Evolutionary conservation across 2,888 invertebrate species (phyloP).

Genomic region (Parasteatoda lunata): DNA sequence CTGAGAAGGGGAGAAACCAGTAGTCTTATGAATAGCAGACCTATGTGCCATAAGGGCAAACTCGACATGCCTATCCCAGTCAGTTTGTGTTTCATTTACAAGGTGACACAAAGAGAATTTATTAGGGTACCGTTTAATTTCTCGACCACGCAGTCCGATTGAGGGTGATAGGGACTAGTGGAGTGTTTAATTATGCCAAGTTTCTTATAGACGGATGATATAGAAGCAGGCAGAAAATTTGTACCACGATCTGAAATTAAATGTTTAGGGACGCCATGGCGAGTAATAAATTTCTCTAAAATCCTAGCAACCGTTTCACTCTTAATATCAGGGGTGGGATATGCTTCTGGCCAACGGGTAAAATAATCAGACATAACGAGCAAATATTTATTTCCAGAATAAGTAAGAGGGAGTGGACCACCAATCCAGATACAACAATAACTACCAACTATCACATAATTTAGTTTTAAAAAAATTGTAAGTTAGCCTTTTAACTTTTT

Average conservation of each 20-base stretch:
- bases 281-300: neutral
- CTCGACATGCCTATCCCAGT: neutral
- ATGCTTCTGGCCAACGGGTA: constrained; percentile 9
- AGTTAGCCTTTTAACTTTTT: too few species aligned
- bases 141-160: neutral
- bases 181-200: neutral
- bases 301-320: constrained; percentile 8
- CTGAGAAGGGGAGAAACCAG: too few species aligned
- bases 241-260: too few species aligned
- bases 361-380: constrained; percentile 50
- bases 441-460: too few species aligned
- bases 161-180: neutral
- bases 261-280: too few species aligned
- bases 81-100: neutral
- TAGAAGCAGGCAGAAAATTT: too few species aligned
- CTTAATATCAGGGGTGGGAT: constrained; percentile 5
- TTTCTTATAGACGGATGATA: too few species aligned
- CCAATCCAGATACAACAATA: too few species aligned
- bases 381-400: constrained; percentile 60
- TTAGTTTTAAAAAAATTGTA: too few species aligned
- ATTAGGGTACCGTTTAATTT: too few species aligned
- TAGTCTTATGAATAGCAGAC: neutral
- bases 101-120: neutral
- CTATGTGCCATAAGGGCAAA: neutral
- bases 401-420: neutral